Base-by-base conservation (phyloP, 2,888 invertebrate species). In the Oegoconia quadripuncta region DNA sequence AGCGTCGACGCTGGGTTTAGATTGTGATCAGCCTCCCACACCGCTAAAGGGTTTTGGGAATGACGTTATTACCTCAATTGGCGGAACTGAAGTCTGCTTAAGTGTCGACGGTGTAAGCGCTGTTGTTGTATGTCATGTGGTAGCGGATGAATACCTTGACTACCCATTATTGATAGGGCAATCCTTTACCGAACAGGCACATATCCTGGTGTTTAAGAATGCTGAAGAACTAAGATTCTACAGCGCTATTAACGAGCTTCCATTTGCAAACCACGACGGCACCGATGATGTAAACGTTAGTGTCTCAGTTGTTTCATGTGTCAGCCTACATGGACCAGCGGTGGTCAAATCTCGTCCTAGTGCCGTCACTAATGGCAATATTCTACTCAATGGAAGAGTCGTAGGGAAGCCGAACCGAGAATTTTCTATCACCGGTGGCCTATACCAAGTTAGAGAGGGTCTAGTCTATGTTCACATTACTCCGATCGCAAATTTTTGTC, bases 21-120 rank as follows among this genome's bases (percentile, higher is more conserved):
- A 4, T 13, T 40, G 39, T 17, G 34, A 46, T 17, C n/a, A 27
- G 5, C 12, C 11, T 1, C 18, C 36, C 1, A 22, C 42, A 3
- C 7, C 31, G 2, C 33, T 48, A 36, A 51, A 42, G 23, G 49
- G 49, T 16, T 52, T 50, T 32, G 50, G 48, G 1, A 47, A 53
- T 32, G n/a, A 15, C 8, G 2, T 44, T 0, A 44, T 51, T 1
- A 8, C 36, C 1, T 42, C 49, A 6, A 2, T 45, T 6, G 48
- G 48, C 1, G 25, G 18, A n/a, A 9, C 35, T 4, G 9, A n/a
- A 4, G 6, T 44, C 1, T 17, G 41, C 11, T 23, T 48, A 7
- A 25, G 23, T 1, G 26, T 48, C 5, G 51, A 51, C 34, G 44
- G 32, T 3, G 48, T 49, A 2, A 15, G 14, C 0, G 48, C 48